Percentiles rank a stretch among this genome's conserved stretches.
phyloP scores from a whole-genome alignment of 2,113 vertebrate genomes.

The Colinus virginianus region DNA sequence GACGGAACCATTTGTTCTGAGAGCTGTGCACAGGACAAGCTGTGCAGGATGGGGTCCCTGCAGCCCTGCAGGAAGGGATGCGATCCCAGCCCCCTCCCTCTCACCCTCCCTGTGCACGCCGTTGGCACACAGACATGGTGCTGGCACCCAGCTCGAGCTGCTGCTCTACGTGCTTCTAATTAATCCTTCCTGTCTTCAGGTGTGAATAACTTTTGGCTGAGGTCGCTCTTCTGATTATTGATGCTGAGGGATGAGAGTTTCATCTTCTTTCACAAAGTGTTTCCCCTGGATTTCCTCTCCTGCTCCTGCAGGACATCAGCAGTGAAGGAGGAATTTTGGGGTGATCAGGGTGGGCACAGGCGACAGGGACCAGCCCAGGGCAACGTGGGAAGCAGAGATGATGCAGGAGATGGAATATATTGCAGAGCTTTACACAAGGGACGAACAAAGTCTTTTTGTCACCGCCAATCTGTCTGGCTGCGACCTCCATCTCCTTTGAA shows the following conservation, averaged over 20 bases:
- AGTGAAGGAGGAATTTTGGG: neutral
- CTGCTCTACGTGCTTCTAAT: neutral
- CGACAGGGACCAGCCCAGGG: neutral
- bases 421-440: neutral
- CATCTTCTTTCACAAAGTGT: neutral
- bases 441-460: neutral
- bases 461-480: fast-evolving
- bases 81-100: neutral
- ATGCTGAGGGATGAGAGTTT: neutral
- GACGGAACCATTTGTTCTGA: neutral
- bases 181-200: neutral
- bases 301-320: neutral
- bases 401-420: fast-evolving
- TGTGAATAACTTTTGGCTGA: neutral
- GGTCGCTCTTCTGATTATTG: neutral
- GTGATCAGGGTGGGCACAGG: neutral
- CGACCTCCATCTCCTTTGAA: neutral
- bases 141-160: neutral
- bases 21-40: neutral
- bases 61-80: neutral
- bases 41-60: neutral
- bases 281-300: neutral
- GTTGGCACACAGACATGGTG: fast-evolving
- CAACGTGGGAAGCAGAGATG: neutral
- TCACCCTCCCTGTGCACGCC: fast-evolving